phyloP scores from a whole-genome alignment of 1,140 invertebrate species.

The Neotoxoptera formosana region DNA sequence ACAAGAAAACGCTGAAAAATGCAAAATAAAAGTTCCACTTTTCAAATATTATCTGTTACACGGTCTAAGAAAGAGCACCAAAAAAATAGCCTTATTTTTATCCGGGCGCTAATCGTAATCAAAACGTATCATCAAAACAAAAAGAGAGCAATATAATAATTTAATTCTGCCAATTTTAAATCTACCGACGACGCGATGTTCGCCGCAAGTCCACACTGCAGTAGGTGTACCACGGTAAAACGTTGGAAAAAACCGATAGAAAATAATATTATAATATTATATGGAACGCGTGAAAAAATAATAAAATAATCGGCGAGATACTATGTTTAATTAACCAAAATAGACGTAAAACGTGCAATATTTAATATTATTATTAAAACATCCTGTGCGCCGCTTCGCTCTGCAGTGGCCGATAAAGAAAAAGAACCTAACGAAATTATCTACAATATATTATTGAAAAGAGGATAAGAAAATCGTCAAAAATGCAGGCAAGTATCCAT shows the following conservation, averaged over 20 bases:
- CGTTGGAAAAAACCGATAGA: not conserved
- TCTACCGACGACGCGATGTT: not conserved
- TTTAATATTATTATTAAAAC: not conserved
- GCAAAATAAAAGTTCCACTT: too few species aligned
- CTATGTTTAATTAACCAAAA: too few species aligned
- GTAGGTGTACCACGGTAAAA: not conserved
- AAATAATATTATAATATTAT: not conserved
- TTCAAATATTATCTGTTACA: too few species aligned
- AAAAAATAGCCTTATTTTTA: too few species aligned
- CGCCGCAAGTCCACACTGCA: too few species aligned
- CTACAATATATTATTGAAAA: not conserved
- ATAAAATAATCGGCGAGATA: not conserved
- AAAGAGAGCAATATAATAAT: too few species aligned
- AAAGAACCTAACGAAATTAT: not conserved
- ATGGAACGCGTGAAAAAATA: not conserved
- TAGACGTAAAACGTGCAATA: not conserved
- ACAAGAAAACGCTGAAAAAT: too few species aligned
- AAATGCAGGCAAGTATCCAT: not conserved
- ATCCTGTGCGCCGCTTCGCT: too few species aligned
- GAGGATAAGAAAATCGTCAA: not conserved
- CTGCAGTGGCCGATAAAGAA: not conserved
- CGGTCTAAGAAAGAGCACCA: too few species aligned
- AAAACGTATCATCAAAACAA: too few species aligned
- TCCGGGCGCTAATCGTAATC: too few species aligned
- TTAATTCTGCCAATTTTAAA: not conserved